Base-by-base conservation (phyloP, 2,113 vertebrate genomes). In the Crotalus tigris region DNA sequence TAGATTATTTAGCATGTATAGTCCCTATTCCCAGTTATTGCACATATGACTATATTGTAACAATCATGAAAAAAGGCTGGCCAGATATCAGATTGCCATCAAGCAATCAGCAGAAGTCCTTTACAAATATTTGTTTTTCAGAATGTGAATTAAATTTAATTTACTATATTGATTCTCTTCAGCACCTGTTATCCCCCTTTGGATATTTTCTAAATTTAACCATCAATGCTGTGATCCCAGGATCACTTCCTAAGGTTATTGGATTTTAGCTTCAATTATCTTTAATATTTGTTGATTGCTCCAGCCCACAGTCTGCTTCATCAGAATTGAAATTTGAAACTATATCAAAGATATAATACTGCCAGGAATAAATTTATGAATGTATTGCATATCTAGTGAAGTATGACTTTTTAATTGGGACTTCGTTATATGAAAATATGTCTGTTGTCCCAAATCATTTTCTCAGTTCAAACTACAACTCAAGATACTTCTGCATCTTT, bases 281-380 rank as follows among this genome's bases (percentile, higher is more conserved):
- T 19, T 93, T 94, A 58, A 24, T 5, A 53, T 92, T 95, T 69
- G 44, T 93, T 24, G 75, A 8, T 12, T 29, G 91, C 94, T n/a
- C 91, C 93, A 54, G 12, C 26, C 29, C 90, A 58, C 39, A 54
- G 5, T 51, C 87, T 58, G 21, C 90, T 55, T 90, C 87, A 54
- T 19, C 90, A 87, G 29, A 12, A 0, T 87, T 94, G 92, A 81
- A 90, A 51, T 96, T 39, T 44, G 19, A 81, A 81, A 44, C 33
- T 81, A 81, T 81, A 19, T 81, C 75, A 44, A 81, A 81, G 33
- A 21, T 81, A 21, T 7, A 13, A 90, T 11, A 69, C 19, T 54
- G 1, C 53, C 87, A 81, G 59, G 75, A 69, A 21, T 88, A 93
- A 12, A 75, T 15, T n/a, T 4, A 51, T 9, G 39, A 0, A 13